phyloP scores from a whole-genome alignment of 2,797 vertebrate genomes.

The Scyliorhinus canicula region DNA sequence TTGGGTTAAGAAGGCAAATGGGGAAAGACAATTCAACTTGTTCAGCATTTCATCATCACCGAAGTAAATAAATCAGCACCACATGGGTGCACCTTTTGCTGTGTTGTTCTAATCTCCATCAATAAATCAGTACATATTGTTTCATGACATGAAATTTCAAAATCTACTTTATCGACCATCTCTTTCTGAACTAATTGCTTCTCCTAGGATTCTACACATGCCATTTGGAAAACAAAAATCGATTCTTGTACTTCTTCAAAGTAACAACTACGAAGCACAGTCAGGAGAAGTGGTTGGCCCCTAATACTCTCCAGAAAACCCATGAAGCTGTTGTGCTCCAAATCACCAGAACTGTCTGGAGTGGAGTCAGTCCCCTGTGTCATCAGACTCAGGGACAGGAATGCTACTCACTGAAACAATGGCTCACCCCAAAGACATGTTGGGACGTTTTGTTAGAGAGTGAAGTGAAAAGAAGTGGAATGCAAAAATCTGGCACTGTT shows the following conservation, averaged over 20 bases:
- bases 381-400: not conserved
- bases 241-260: not conserved
- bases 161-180: not conserved
- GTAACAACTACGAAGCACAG: not conserved
- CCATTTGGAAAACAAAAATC: not conserved
- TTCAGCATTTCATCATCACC: not conserved
- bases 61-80: not conserved
- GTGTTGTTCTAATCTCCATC: not conserved
- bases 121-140: not conserved
- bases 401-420: not conserved
- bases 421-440: not conserved
- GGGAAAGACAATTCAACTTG: not conserved
- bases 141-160: not conserved
- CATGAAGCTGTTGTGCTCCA: not conserved
- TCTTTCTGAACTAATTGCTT: not conserved
- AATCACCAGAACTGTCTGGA: not conserved
- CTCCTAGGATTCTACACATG: not conserved
- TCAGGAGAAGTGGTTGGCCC: not conserved
- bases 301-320: not conserved
- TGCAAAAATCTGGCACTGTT: not conserved
- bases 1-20: not conserved
- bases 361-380: not conserved
- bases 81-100: not conserved
- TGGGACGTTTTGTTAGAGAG: not conserved
- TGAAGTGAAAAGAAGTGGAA: not conserved